These are phyloP conservation scores for Phorcus lineatus DNA, from an alignment of 2,888 invertebrate species.

Conservation along the genomic window DNA sequence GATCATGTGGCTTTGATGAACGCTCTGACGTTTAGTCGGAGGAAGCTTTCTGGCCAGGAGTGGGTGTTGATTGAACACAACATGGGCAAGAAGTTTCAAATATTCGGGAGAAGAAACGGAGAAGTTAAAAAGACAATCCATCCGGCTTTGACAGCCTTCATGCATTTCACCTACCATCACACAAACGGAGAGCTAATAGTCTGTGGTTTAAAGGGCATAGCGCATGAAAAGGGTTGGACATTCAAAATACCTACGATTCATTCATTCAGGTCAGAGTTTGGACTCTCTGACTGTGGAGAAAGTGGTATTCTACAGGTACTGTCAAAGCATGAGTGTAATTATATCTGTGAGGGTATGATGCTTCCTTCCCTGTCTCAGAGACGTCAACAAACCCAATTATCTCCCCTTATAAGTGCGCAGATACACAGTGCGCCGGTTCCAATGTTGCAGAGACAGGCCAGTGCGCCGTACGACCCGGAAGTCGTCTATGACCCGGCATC, in stretches of 20 bases:
- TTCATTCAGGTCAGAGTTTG: not conserved
- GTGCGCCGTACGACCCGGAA: not conserved
- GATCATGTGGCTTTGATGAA: not conserved
- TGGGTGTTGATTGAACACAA: conserved; percentile 17
- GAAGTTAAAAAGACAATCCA: not conserved
- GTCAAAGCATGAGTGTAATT: not conserved
- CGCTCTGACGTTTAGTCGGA: not conserved
- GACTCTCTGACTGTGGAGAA: not conserved
- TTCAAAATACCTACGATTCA: conserved; percentile 1
- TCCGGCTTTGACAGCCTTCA: not conserved
- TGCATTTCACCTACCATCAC: conserved; percentile 12
- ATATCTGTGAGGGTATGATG: not conserved
- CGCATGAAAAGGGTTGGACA: not conserved
- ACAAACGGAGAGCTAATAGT: not conserved
- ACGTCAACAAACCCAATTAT: not conserved
- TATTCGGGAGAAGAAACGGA: not conserved
- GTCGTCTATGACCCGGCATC: not conserved
- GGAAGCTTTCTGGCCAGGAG: not conserved
- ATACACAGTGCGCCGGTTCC: not conserved
- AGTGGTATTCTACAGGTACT: not conserved
- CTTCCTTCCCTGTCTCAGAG: not conserved
- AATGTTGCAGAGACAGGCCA: not conserved
- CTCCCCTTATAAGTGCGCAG: not conserved
- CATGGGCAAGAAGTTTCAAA: conserved; percentile 8
- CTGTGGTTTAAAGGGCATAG: not conserved